phyloP scores from a whole-genome alignment of 2,797 vertebrate species.

The Girardinus metallicus region DNA sequence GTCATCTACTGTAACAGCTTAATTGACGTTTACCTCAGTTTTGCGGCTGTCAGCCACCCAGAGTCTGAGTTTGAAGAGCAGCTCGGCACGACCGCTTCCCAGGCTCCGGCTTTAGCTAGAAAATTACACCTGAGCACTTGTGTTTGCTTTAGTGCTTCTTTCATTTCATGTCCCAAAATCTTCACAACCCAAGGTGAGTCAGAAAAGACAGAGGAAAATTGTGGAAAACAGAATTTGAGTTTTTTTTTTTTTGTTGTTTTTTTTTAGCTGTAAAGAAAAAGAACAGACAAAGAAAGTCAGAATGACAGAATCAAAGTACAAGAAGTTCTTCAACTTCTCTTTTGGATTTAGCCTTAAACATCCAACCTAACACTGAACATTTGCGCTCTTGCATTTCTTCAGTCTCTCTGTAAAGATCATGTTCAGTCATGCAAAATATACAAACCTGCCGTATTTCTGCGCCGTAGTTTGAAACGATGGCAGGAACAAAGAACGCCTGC shows the following conservation, averaged over 20 bases:
- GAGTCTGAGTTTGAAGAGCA: conserved; percentile 60
- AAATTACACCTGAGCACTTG: conserved; percentile 63
- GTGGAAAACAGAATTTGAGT: background rate
- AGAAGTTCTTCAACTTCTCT: background rate
- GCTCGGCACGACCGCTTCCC: conserved; percentile 59
- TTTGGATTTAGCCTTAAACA: background rate
- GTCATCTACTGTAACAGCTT: conserved; percentile 74
- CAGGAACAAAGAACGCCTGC: conserved; percentile 19
- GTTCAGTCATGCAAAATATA: conserved; percentile 17
- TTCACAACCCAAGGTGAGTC: conserved; percentile 32
- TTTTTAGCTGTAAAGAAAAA: background rate
- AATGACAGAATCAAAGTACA: conserved; percentile 1
- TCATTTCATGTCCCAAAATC: conserved; percentile 23
- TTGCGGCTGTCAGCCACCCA: conserved; percentile 60
- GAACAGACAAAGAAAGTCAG: background rate
- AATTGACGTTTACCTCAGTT: conserved; percentile 77
- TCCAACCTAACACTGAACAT: conserved; percentile 6
- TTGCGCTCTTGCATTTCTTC: background rate
- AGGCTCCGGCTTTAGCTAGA: conserved; percentile 55
- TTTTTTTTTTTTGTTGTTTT: background rate
- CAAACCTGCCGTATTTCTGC: background rate
- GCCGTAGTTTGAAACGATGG: background rate
- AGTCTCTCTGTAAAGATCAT: background rate
- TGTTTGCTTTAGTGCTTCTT: conserved; percentile 55
- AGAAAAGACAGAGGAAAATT: conserved; percentile 7